Evolutionary conservation across 2,797 vertebrate genomes (phyloP).

Genomic region (Octomys mimax): DNA sequence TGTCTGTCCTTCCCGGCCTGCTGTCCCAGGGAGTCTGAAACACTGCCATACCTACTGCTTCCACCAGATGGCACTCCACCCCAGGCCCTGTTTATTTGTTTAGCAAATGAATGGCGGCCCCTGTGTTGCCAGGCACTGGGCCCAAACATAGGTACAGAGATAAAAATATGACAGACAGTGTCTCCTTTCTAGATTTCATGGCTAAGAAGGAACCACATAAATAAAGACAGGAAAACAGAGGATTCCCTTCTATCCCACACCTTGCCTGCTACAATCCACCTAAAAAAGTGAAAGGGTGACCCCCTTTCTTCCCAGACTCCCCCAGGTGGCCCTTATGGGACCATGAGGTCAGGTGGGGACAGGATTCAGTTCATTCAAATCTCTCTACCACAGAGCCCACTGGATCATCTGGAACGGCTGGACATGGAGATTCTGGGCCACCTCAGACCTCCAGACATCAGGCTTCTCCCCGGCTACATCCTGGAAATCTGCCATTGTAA

Average conservation of each 20-base stretch:
- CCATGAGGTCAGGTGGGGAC: neutral
- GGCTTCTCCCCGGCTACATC: neutral
- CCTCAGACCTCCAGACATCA: too few relatives aligned
- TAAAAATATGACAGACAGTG: slow-evolving; percentile 23
- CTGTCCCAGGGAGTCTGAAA: neutral
- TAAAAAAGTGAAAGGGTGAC: neutral
- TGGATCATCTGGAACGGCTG: neutral
- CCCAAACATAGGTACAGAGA: neutral
- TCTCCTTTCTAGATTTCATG: slow-evolving; percentile 15
- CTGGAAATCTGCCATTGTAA: neutral
- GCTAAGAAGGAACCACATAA: neutral
- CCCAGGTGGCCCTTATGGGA: neutral
- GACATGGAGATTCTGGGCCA: neutral
- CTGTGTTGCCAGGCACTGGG: neutral
- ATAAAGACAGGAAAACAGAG: neutral
- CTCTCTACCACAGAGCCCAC: neutral
- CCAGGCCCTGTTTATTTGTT: neutral
- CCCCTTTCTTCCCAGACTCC: too few relatives aligned
- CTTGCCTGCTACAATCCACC: neutral
- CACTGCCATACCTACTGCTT: accelerated
- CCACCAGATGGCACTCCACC: slow-evolving; percentile 59
- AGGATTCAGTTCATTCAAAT: too few relatives aligned
- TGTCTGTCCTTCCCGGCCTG: accelerated
- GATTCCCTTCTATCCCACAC: neutral
- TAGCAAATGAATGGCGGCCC: neutral